Percentiles rank a stretch among this genome's conserved stretches.
phyloP scores from a whole-genome alignment of 2,797 vertebrate genomes.

The Odontamblyopus rebecca region DNA sequence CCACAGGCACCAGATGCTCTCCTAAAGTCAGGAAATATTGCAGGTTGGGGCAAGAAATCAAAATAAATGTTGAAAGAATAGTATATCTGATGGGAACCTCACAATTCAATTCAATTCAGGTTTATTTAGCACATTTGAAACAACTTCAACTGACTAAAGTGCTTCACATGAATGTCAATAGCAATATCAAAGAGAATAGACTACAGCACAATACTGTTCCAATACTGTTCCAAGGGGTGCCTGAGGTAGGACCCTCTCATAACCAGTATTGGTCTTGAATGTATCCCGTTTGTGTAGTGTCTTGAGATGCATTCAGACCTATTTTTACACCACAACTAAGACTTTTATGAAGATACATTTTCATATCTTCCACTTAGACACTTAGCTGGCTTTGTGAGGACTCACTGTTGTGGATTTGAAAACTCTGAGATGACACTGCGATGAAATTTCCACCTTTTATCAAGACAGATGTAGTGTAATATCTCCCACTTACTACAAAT shows the following conservation, averaged over 20 bases:
- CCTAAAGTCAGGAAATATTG: constrained; percentile 33
- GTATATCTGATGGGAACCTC: constrained; percentile 58
- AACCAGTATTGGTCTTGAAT: constrained; percentile 23
- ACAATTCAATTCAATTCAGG: no score
- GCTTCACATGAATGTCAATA: no score
- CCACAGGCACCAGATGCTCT: constrained; percentile 15
- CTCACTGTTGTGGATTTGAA: constrained; percentile 29
- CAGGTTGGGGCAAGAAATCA: constrained; percentile 55
- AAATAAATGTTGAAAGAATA: constrained; percentile 60
- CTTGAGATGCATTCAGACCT: constrained; percentile 33
- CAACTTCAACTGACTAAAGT: no score
- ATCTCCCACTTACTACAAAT: constrained; percentile 60
- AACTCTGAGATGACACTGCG: constrained; percentile 22
- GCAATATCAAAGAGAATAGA: no score
- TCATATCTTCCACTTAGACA: constrained; percentile 50
- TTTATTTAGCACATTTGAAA: no score
- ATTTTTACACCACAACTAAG: constrained; percentile 18
- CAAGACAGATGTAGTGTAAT: constrained; percentile 59
- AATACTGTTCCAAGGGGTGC: constrained; percentile 10
- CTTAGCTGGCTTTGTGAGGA: constrained; percentile 34
- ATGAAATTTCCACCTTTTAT: constrained; percentile 53
- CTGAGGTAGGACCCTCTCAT: constrained; percentile 18
- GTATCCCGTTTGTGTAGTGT: constrained; percentile 45
- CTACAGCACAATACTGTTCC: no score
- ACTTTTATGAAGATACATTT: constrained; percentile 49